Evolutionary conservation across 2,797 vertebrate species (phyloP), one percentile per base, ranked within the genome.

Genomic region (Decapterus maruadsi): DNA sequence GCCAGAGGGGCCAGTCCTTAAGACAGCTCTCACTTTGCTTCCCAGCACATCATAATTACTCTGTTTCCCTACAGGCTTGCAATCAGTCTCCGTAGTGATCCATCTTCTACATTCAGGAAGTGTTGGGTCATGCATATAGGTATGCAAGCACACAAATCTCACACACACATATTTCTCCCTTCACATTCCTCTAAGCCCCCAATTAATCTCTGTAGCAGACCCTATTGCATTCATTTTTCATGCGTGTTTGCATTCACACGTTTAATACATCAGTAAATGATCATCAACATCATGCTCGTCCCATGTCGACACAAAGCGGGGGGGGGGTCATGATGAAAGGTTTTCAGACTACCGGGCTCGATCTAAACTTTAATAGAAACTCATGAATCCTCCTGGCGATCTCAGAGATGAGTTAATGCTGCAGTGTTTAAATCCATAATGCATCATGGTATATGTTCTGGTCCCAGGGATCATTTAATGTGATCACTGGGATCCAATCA

Each of bases 11-110:
- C 64, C 72, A 68, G 79, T 77, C 87, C 80, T 81, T 80, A 77
- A 90, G 88, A 90, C 90, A 81, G 89, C 79, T 72, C 84, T 89
- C 89, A 89, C 87, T 91, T 90, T 78, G 82, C 88, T 89, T 82
- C 69, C 79, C 78, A 83, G 85, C 86, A 91, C 78, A 90, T 90
- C 89, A 90, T 94, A 93, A 94, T 93, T 93, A 93, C 90, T 89
- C 84, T 17, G 61, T 89, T 90, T 93, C 93, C 92, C 87, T 75
- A 76, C 87, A 78, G 91, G 90, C 88, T 86, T 77, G 71, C 85
- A 84, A 91, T 92, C 82, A 79, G 75, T 93, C 86, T 89, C 85
- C 87, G 84, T 84, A 82, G 90, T 31, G 85, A 93, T 92, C 84
- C 82, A 87, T 92, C 86, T 90, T 90, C 86, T 71, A 73, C 72